A percentile compares a stretch with the other conserved stretches of the same genome.
These are phyloP conservation scores for Branchellion lobata DNA, from an alignment of 2,888 invertebrate species.

Conservation along the genomic window DNA sequence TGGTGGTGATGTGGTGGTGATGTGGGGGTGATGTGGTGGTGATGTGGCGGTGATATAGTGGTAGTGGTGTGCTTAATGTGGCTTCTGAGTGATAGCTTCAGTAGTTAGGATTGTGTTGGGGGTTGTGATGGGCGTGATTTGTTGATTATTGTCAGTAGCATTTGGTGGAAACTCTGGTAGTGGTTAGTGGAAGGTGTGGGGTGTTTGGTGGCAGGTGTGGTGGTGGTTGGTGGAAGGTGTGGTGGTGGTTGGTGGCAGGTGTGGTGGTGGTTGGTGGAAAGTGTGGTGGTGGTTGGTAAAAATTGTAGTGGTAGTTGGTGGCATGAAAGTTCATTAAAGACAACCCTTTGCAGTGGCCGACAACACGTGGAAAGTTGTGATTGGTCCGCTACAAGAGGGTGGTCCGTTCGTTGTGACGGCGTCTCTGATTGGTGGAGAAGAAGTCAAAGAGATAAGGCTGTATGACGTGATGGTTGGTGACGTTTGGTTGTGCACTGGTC, in stretches of 20 bases:
- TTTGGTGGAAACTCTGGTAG: too few relatives aligned
- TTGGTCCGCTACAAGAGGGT: constrained; percentile 40
- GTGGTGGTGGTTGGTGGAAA: neutral
- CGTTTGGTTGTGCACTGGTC: constrained; percentile 61
- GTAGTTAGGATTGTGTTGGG: too few relatives aligned
- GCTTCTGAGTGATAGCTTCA: too few relatives aligned
- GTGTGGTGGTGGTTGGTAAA: neutral
- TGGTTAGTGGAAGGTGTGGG: too few relatives aligned
- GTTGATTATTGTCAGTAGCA: too few relatives aligned
- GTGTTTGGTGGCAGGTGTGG: neutral
- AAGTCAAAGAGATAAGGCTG: constrained; percentile 48
- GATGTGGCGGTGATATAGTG: too few relatives aligned
- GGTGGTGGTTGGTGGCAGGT: neutral
- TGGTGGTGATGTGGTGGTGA: too few relatives aligned
- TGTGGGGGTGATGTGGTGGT: too few relatives aligned
- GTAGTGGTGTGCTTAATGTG: too few relatives aligned
- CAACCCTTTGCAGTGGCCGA: constrained; percentile 39
- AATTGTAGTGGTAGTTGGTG: neutral
- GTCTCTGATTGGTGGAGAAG: constrained; percentile 40
- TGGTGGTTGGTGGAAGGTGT: neutral
- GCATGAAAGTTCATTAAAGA: neutral
- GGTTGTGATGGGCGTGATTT: too few relatives aligned
- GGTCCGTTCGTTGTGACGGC: constrained; percentile 54
- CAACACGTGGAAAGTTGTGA: constrained; percentile 45
- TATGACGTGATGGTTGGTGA: constrained; percentile 59